Percentiles rank a stretch among this genome's conserved stretches.
phyloP scores from a whole-genome alignment of 2,888 invertebrate species.

The Dioctria linearis region DNA sequence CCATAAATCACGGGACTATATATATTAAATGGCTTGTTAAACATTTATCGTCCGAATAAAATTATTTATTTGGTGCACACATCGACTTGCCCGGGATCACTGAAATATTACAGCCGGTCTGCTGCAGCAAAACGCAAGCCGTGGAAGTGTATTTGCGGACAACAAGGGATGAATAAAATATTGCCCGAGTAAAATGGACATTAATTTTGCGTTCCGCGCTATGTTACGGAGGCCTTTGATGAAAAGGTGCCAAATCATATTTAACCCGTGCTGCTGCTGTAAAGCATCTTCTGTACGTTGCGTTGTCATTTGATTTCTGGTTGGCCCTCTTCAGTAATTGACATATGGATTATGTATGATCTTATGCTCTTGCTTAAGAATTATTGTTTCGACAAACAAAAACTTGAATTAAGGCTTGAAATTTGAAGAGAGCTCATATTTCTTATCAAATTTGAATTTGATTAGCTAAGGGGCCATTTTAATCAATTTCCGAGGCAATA shows the following conservation, averaged over 20 bases:
- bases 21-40: conserved; percentile 59
- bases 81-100: conserved; percentile 31
- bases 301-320: too few relatives aligned
- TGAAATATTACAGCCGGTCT: conserved; percentile 26
- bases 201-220: conserved; percentile 39
- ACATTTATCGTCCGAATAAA: conserved; percentile 59
- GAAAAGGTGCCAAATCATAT: conserved; percentile 41
- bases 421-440: conserved; percentile 6
- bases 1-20: conserved; percentile 58
- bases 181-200: conserved; percentile 47
- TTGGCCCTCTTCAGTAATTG: too few relatives aligned
- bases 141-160: conserved; percentile 47
- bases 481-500: conserved; percentile 70
- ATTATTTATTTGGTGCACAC: conserved; percentile 51
- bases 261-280: not conserved
- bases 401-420: not conserved
- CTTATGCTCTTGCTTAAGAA: not conserved
- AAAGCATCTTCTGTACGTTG: too few relatives aligned
- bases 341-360: not conserved
- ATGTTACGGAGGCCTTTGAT: conserved; percentile 31
- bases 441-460: conserved; percentile 50
- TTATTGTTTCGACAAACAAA: not conserved
- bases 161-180: conserved; percentile 48
- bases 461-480: conserved; percentile 59
- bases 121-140: conserved; percentile 36